Evolutionary conservation across 1,140 invertebrate species (phyloP).

Genomic region (Homalodisca vitripennis): DNA sequence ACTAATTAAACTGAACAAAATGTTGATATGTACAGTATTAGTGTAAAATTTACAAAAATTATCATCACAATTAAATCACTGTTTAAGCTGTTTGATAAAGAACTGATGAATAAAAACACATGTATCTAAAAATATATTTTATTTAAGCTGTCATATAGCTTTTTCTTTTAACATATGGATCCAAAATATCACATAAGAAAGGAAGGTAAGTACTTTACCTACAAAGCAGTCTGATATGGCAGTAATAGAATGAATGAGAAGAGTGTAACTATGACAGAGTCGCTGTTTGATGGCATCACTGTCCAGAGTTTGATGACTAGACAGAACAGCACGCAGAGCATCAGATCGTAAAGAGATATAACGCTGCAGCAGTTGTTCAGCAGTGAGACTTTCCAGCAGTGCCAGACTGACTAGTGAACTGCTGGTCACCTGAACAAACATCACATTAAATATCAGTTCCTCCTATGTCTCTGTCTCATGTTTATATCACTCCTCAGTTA

Average conservation of each 20-base stretch:
- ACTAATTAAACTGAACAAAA: too few relatives aligned
- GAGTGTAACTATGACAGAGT: not conserved
- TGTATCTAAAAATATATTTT: too few relatives aligned
- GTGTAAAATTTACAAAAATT: too few relatives aligned
- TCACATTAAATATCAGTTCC: too few relatives aligned
- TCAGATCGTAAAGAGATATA: slow-evolving; percentile 8
- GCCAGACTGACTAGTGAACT: slow-evolving; percentile 27
- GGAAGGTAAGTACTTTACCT: not conserved
- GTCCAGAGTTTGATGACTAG: not conserved
- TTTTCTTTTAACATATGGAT: too few relatives aligned
- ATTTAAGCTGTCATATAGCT: too few relatives aligned
- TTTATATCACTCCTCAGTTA: too few relatives aligned
- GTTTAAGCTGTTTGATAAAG: too few relatives aligned
- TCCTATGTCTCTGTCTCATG: too few relatives aligned
- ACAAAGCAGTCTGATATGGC: slow-evolving; percentile 16
- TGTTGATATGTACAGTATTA: too few relatives aligned
- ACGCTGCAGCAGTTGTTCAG: not conserved
- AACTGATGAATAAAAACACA: too few relatives aligned
- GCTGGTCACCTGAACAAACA: slow-evolving; percentile 30
- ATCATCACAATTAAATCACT: too few relatives aligned
- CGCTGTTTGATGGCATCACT: not conserved
- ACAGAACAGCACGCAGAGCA: not conserved
- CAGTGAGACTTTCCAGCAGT: not conserved
- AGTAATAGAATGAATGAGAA: slow-evolving; percentile 14
- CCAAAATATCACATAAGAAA: not conserved